phyloP scores from a whole-genome alignment of 2,113 vertebrate genomes.

The Eublepharis macularius region DNA sequence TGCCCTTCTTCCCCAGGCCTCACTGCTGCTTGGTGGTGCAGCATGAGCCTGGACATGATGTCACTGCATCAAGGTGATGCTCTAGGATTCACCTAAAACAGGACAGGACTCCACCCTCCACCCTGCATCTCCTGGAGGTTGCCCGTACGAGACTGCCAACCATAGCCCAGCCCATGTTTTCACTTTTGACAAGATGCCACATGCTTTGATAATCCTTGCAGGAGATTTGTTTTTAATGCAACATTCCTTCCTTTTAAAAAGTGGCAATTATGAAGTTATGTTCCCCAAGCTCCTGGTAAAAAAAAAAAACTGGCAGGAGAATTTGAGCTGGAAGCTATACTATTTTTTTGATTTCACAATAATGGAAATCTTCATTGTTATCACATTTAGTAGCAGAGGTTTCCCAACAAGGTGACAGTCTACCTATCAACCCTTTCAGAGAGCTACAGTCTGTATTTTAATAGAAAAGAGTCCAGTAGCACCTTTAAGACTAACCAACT shows the following conservation, averaged over 20 bases:
- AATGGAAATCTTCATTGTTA: background rate
- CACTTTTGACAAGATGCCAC: slow-evolving; percentile 82
- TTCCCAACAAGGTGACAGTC: background rate
- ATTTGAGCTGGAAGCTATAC: background rate
- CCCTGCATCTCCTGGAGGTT: no score
- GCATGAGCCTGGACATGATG: no score
- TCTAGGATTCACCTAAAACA: no score
- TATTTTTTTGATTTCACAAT: background rate
- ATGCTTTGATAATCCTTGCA: slow-evolving; percentile 78
- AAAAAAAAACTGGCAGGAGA: slow-evolving; percentile 7
- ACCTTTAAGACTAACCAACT: no score
- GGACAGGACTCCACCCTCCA: no score
- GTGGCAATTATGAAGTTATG: slow-evolving; percentile 69
- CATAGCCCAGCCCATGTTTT: background rate
- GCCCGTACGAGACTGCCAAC: no score
- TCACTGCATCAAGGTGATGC: no score
- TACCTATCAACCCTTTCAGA: background rate
- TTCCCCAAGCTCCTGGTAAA: slow-evolving; percentile 40
- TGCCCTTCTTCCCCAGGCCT: no score
- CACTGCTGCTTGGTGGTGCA: no score
- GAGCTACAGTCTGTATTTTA: no score
- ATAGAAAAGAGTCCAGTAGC: no score
- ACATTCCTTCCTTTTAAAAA: slow-evolving; percentile 84
- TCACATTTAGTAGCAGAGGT: background rate
- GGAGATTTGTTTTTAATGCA: slow-evolving; percentile 84